Conservation (phyloP, 2,113 vertebrate species). For the Phasianus colchicus region DNA sequence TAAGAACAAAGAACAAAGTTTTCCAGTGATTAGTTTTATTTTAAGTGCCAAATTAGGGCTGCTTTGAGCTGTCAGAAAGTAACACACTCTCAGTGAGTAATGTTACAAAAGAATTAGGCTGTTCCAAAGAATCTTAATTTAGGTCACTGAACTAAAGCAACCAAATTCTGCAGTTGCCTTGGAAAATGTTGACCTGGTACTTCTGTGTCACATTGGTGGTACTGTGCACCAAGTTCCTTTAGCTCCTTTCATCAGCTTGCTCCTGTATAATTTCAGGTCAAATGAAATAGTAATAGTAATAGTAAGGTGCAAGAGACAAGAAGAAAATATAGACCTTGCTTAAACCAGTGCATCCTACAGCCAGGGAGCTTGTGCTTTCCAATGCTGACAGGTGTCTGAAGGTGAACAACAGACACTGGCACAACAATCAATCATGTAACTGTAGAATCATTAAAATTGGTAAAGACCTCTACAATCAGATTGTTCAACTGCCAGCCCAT, state of each 20-base stretch:
- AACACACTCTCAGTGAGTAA: background rate
- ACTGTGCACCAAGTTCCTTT: background rate
- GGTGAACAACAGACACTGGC: background rate
- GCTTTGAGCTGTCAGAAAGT: conserved; percentile 33
- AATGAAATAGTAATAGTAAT: background rate
- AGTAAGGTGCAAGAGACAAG: background rate
- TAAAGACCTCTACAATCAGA: no score
- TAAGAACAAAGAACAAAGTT: conserved; percentile 40
- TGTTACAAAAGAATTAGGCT: background rate
- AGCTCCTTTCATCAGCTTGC: background rate
- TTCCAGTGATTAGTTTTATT: conserved; percentile 45
- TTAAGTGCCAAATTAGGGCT: conserved; percentile 35
- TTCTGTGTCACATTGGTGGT: background rate
- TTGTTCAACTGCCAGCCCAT: no score
- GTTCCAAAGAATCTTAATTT: conserved; percentile 32
- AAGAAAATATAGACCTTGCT: background rate
- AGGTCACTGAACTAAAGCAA: conserved; percentile 18
- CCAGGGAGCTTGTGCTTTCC: background rate
- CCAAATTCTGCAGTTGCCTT: background rate
- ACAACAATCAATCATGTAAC: background rate
- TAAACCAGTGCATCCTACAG: background rate
- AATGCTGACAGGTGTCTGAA: background rate
- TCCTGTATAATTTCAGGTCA: background rate
- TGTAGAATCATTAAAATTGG: no score
- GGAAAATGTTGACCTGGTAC: conserved; percentile 14